phyloP scores from a whole-genome alignment of 2,797 vertebrate genomes.

The Pachyuromys duprasi region DNA sequence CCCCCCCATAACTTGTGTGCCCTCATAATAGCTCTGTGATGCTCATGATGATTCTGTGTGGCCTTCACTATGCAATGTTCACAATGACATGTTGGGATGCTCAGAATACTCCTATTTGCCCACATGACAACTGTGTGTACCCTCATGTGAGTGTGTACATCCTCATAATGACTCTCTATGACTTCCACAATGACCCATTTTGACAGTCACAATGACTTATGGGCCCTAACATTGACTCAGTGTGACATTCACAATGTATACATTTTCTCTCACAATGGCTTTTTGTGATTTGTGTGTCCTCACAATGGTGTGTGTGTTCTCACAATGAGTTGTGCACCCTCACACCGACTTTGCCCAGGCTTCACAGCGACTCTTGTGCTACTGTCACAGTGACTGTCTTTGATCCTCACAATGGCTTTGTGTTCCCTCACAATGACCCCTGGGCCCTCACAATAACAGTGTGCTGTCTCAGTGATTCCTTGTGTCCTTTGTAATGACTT shows the following conservation, averaged over 20 bases:
- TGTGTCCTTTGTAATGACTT: background rate
- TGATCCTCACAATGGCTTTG: background rate
- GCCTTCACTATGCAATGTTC: background rate
- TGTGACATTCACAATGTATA: background rate
- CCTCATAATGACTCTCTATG: background rate
- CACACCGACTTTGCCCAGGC: background rate
- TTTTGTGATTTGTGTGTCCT: background rate
- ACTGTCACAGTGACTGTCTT: background rate
- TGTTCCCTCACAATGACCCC: background rate
- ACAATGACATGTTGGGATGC: background rate
- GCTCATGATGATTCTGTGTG: background rate
- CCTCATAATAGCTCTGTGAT: background rate
- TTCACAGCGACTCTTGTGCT: background rate
- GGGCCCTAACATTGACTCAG: background rate
- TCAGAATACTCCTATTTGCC: background rate
- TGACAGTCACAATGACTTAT: background rate
- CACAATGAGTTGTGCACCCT: background rate
- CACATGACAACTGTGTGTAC: background rate
- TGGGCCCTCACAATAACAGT: background rate
- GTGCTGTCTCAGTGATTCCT: background rate
- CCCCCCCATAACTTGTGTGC: background rate
- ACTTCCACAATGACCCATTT: background rate
- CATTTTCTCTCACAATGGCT: background rate
- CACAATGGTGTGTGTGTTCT: background rate
- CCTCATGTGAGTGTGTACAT: background rate